phyloP scores from a whole-genome alignment of 2,797 vertebrate species.

The Rhincodon typus region DNA sequence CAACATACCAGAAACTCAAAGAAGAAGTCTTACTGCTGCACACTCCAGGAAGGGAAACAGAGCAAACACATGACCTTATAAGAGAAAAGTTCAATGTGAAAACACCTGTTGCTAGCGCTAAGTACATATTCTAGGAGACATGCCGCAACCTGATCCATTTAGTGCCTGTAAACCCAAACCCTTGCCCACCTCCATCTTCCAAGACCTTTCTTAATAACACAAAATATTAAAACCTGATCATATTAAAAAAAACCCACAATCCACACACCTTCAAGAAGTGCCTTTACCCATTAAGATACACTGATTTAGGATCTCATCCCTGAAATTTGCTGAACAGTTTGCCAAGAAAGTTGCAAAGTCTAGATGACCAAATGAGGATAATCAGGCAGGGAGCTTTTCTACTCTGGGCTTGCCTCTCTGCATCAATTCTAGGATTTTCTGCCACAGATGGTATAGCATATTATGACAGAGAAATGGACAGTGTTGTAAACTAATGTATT shows the following conservation, averaged over 20 bases:
- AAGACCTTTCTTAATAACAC: not conserved
- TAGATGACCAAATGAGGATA: not conserved
- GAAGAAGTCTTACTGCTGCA: not conserved
- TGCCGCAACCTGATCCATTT: not conserved
- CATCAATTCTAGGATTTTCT: not conserved
- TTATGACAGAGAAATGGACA: not conserved
- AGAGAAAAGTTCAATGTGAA: not conserved
- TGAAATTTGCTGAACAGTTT: not conserved
- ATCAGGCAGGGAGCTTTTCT: not conserved
- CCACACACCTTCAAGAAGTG: not conserved
- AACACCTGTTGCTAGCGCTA: constrained; percentile 20
- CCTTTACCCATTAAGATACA: not conserved
- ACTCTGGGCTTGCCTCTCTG: not conserved
- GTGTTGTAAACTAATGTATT: not conserved
- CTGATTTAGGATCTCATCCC: not conserved
- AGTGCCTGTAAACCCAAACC: not conserved
- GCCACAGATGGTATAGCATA: not conserved
- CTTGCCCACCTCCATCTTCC: not conserved
- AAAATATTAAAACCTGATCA: not conserved
- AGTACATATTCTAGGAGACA: constrained; percentile 7
- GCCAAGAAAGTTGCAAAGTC: not conserved
- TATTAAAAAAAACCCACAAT: not conserved
- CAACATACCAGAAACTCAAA: constrained; percentile 19
- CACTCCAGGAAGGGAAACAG: not conserved
- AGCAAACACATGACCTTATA: not conserved